Evolutionary conservation across 2,888 invertebrate species (phyloP).

Genomic region (Tiliacea citrago): DNA sequence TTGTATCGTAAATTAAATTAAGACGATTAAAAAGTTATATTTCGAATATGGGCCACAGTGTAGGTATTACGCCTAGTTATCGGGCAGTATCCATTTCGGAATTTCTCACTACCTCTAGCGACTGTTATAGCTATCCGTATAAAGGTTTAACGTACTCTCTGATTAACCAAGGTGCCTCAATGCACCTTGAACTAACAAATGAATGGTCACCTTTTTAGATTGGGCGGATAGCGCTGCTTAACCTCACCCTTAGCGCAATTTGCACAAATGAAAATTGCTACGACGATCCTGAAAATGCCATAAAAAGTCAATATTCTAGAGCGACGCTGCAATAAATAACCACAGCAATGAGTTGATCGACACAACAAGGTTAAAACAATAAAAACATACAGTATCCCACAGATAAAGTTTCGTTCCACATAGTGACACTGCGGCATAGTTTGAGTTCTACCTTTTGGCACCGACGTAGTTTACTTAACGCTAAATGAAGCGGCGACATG

Average conservation of each 20-base stretch:
- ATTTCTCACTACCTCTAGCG: not conserved
- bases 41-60: not conserved
- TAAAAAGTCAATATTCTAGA: not conserved
- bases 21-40: not conserved
- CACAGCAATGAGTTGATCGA: slow-evolving; percentile 4
- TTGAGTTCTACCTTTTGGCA: slow-evolving; percentile 47
- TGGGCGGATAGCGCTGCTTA: not conserved
- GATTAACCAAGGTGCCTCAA: not conserved
- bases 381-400: slow-evolving; percentile 11
- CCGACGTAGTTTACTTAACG: slow-evolving; percentile 21
- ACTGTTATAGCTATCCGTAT: too few species aligned
- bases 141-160: not conserved
- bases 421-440: slow-evolving; percentile 37
- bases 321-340: not conserved
- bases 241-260: not conserved
- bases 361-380: slow-evolving; percentile 11
- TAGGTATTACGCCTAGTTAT: not conserved
- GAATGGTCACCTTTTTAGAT: not conserved
- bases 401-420: slow-evolving; percentile 27
- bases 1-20: not conserved
- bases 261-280: not conserved
- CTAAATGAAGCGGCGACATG: slow-evolving; percentile 42
- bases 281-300: not conserved
- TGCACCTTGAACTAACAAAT: not conserved
- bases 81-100: too few species aligned